phyloP scores from a whole-genome alignment of 2,113 vertebrate genomes.

The Elephantulus edwardii region DNA sequence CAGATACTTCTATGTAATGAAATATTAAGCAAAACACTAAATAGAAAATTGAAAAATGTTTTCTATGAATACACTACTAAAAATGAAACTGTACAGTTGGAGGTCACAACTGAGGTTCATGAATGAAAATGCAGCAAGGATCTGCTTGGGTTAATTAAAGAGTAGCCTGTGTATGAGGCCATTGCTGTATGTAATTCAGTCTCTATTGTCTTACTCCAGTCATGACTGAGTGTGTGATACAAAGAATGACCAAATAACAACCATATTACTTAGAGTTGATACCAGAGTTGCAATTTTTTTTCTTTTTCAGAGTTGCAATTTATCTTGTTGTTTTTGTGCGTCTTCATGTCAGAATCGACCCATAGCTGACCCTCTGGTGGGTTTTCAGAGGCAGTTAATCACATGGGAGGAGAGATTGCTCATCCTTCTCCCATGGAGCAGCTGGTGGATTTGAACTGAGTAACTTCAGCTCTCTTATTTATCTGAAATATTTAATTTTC shows the following conservation, averaged over 20 bases:
- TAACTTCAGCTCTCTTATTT: too few species aligned
- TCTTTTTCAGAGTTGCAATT: conserved; percentile 46
- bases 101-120: not conserved
- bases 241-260: not conserved
- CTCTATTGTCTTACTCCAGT: not conserved
- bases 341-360: too few species aligned
- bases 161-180: not conserved
- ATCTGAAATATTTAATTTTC: too few species aligned
- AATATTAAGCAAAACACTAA: not conserved
- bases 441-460: too few species aligned
- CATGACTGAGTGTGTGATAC: not conserved
- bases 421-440: too few species aligned
- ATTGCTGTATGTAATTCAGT: not conserved
- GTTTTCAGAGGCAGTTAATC: too few species aligned
- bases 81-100: not conserved
- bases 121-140: not conserved
- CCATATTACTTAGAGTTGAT: not conserved
- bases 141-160: not conserved
- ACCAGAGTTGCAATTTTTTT: not conserved
- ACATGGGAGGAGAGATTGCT: too few species aligned
- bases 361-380: too few species aligned
- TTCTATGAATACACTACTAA: not conserved
- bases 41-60: conserved; percentile 32
- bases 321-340: too few species aligned
- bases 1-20: not conserved